A percentile compares a stretch with the other conserved stretches of the same genome.
phyloP scores from a whole-genome alignment of 2,113 vertebrate genomes.

The Dicerorhinus sumatrensis region DNA sequence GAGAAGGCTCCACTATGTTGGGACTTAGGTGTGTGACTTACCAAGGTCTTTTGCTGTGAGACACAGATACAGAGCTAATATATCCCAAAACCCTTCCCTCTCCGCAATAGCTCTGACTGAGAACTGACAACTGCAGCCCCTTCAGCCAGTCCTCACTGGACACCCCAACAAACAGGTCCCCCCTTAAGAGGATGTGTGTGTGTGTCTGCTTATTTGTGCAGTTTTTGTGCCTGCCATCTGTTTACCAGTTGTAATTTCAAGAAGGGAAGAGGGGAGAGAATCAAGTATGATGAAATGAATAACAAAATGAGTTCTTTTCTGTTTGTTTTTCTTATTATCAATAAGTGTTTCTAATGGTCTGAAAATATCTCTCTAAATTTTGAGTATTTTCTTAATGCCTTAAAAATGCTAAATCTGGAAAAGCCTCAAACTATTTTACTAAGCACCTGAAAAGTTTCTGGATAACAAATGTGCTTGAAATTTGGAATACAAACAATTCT shows the following conservation, averaged over 20 bases:
- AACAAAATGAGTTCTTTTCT: neutral
- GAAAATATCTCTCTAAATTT: constrained; percentile 21
- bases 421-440: constrained; percentile 36
- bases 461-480: constrained; percentile 50
- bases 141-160: neutral
- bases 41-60: neutral
- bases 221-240: constrained; percentile 62
- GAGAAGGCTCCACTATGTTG: neutral
- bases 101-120: neutral
- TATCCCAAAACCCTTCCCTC: neutral
- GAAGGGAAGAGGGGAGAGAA: neutral
- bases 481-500: constrained; percentile 37
- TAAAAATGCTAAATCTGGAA: constrained; percentile 13
- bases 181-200: neutral
- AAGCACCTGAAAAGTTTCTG: constrained; percentile 55
- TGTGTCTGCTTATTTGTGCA: constrained; percentile 44
- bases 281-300: neutral
- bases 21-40: neutral
- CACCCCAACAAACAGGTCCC: neutral
- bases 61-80: neutral
- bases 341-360: constrained; percentile 12
- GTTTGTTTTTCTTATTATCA: constrained; percentile 42
- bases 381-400: constrained; percentile 45
- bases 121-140: neutral
- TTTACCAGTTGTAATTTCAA: constrained; percentile 58